A percentile compares a stretch with the other conserved stretches of the same genome.
These are phyloP conservation scores for Chlamydotis undulata DNA, from an alignment of 2,113 vertebrate genomes.

Conservation along the genomic window DNA sequence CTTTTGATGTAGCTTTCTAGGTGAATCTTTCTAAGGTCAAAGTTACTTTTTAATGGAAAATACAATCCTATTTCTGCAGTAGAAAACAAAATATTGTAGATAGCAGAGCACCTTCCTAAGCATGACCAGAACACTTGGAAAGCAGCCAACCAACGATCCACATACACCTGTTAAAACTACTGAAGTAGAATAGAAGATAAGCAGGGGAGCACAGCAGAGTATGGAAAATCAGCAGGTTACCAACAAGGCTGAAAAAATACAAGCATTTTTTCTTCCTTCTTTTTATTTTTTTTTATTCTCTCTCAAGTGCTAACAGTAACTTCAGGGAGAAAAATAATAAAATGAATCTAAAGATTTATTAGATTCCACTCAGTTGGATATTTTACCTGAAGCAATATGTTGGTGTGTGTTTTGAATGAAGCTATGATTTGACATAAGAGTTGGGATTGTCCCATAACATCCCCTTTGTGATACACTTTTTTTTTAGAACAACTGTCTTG, in stretches of 20 bases:
- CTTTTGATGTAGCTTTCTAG: conserved; percentile 32
- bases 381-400: conserved; percentile 15
- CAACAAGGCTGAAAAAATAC: conserved; percentile 41
- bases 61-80: neutral
- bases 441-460: neutral
- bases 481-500: neutral
- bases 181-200: conserved; percentile 35
- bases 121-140: conserved; percentile 34
- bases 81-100: conserved; percentile 12
- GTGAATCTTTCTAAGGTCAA: conserved; percentile 40
- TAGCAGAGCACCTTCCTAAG: conserved; percentile 14
- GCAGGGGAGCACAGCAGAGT: neutral
- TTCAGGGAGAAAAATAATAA: conserved; percentile 29
- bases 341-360: conserved; percentile 1
- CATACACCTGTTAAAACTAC: conserved; percentile 27
- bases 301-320: neutral
- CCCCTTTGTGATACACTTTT: neutral
- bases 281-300: neutral
- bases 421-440: neutral
- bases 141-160: conserved; percentile 15
- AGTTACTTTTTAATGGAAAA: conserved; percentile 6
- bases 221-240: conserved; percentile 28
- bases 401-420: neutral
- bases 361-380: neutral
- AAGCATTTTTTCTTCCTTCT: neutral